These are phyloP conservation scores for Phoxinus dragarum DNA, from an alignment of 2,797 vertebrate genomes.

Conservation along the genomic window DNA sequence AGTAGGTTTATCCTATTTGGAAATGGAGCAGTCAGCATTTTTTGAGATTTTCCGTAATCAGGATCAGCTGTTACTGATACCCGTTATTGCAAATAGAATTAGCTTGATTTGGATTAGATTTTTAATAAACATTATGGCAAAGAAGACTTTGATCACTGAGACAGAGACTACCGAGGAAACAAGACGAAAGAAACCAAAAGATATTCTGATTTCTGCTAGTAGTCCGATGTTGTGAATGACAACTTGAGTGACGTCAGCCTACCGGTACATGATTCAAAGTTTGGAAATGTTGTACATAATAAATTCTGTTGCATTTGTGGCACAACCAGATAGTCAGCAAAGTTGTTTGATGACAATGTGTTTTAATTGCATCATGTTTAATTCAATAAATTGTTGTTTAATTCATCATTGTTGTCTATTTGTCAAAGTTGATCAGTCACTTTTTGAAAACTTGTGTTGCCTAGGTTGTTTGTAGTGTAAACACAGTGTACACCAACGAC, in stretches of 20 bases:
- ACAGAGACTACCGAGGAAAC: not conserved
- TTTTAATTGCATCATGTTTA: not conserved
- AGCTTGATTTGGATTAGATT: conserved; percentile 29
- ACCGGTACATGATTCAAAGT: not conserved
- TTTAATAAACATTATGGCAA: not conserved
- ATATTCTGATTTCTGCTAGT: not conserved
- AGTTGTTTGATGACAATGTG: not conserved
- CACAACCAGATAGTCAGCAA: not conserved
- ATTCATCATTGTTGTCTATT: not conserved
- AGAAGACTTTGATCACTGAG: not conserved
- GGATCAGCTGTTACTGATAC: conserved; percentile 14
- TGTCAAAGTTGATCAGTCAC: not conserved
- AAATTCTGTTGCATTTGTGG: not conserved
- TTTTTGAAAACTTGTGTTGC: not conserved
- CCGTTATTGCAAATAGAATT: conserved; percentile 19
- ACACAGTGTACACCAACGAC: not conserved
- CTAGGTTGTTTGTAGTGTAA: conserved; percentile 13
- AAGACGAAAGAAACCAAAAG: not conserved
- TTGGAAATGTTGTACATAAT: not conserved
- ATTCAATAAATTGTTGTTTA: not conserved
- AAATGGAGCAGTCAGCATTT: not conserved
- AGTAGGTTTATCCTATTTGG: not conserved
- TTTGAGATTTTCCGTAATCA: not conserved
- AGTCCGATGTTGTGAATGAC: not conserved
- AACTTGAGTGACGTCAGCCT: not conserved